These are phyloP conservation scores for Mormyrus iriodes DNA, from an alignment of 2,113 vertebrate genomes.

Conservation along the genomic window DNA sequence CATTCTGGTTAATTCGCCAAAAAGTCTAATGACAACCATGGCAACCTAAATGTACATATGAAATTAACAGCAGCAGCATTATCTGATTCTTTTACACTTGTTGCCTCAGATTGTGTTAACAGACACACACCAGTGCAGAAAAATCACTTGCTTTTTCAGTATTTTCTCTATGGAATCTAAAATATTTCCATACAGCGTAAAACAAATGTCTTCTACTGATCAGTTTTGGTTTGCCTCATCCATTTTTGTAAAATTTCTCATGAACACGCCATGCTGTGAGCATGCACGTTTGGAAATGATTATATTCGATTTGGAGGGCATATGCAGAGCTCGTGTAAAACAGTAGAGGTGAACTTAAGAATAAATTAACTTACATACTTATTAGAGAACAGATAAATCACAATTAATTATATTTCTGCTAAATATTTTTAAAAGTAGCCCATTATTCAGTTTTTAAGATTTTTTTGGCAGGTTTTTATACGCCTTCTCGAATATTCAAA, in stretches of 20 bases:
- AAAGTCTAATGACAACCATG: not conserved
- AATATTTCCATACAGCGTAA: no score
- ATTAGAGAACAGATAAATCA: not conserved
- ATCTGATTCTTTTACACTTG: not conserved
- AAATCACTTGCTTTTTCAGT: not conserved
- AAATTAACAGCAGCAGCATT: not conserved
- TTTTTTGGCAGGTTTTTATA: not conserved
- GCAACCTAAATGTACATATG: not conserved
- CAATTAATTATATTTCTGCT: not conserved
- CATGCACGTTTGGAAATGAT: not conserved
- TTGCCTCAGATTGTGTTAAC: not conserved
- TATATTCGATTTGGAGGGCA: not conserved
- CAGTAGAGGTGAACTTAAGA: not conserved
- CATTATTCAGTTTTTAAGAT: not conserved
- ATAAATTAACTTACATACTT: not conserved
- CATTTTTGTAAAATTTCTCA: not conserved
- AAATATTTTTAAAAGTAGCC: not conserved
- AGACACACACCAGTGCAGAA: not conserved
- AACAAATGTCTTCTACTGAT: not conserved
- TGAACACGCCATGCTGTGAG: not conserved
- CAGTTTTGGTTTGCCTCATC: not conserved
- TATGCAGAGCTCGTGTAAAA: not conserved
- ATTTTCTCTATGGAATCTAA: no score
- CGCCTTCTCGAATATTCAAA: not conserved
- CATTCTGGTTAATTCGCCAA: not conserved